These are phyloP conservation scores for Psephotus haematonotus DNA, from an alignment of 2,113 vertebrate genomes.

Conservation along the genomic window DNA sequence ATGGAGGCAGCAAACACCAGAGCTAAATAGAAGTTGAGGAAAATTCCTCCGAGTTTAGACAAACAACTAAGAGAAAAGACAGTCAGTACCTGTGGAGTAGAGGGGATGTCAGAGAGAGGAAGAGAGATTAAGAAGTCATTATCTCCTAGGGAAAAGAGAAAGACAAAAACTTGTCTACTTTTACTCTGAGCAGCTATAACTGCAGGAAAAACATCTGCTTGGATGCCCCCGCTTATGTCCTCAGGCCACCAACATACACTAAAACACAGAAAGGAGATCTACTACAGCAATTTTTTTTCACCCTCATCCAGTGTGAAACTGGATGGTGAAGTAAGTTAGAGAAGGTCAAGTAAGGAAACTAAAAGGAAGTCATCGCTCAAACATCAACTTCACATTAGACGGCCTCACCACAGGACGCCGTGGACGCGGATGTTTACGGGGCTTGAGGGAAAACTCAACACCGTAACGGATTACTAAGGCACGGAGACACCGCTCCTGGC, in stretches of 20 bases:
- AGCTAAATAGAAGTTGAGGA: background rate
- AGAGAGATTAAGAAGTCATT: constrained; percentile 35
- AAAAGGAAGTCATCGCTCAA: background rate
- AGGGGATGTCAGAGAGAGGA: constrained; percentile 15
- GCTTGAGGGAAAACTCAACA: background rate
- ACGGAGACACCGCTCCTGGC: background rate
- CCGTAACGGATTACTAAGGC: fast-evolving
- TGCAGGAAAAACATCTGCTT: background rate
- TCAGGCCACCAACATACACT: background rate
- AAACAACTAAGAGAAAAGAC: background rate
- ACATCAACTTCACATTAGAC: fast-evolving
- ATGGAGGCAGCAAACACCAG: background rate
- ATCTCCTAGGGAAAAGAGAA: constrained; percentile 38
- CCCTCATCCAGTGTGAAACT: fast-evolving
- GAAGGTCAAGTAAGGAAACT: background rate
- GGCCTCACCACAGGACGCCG: background rate
- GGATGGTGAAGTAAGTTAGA: fast-evolving
- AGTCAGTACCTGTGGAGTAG: constrained; percentile 32
- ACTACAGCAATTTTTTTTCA: background rate
- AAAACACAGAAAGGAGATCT: background rate
- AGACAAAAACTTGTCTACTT: background rate
- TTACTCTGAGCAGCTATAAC: background rate
- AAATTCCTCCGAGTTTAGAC: background rate
- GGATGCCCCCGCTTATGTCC: background rate
- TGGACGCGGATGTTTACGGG: fast-evolving